These are phyloP conservation scores for Xenopus borealis DNA, from an alignment of 2,113 vertebrate genomes.

Conservation along the genomic window DNA sequence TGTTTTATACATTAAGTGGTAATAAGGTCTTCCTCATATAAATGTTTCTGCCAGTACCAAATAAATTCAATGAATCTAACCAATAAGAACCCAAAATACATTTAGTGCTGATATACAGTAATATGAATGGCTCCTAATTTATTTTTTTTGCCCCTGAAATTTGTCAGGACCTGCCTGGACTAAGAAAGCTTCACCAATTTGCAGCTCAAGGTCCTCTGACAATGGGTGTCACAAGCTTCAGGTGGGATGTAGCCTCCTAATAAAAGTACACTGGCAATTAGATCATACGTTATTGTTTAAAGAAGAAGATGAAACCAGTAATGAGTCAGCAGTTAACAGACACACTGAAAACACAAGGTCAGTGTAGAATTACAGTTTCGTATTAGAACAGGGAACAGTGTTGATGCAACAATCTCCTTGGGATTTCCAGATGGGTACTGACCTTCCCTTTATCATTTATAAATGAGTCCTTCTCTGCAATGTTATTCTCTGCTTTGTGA, in stretches of 20 bases:
- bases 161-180: not conserved
- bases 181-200: not conserved
- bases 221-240: not conserved
- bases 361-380: constrained; percentile 34
- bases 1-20: too few species aligned
- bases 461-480: too few species aligned
- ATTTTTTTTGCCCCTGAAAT: not conserved
- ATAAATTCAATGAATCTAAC: too few species aligned
- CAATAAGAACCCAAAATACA: too few species aligned
- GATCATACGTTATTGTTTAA: constrained; percentile 29
- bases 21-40: too few species aligned
- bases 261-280: constrained; percentile 5
- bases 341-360: constrained; percentile 26
- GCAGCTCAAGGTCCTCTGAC: not conserved
- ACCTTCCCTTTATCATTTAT: constrained; percentile 15
- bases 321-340: constrained; percentile 37
- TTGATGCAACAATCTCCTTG: constrained; percentile 19
- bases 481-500: too few species aligned
- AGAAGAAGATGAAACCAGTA: constrained; percentile 17
- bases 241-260: constrained; percentile 7
- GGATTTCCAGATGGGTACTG: constrained; percentile 13
- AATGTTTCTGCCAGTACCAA: too few species aligned
- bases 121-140: too few species aligned
- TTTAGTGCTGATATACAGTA: too few species aligned
- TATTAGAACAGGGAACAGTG: constrained; percentile 6